phyloP scores from a whole-genome alignment of 1,140 invertebrate genomes.

The Trinorchestia longiramus region DNA sequence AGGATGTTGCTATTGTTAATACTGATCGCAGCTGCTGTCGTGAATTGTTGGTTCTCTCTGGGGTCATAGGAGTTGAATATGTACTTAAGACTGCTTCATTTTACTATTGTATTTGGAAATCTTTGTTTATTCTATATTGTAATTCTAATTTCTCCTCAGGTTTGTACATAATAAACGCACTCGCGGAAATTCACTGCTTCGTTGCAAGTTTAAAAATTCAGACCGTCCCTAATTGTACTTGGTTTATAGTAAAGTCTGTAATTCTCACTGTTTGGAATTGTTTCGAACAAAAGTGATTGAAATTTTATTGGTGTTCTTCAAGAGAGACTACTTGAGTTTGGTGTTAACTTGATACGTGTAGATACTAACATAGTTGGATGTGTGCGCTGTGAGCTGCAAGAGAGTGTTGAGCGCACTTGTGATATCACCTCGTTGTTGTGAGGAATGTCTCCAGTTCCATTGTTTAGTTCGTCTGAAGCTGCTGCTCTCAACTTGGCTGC shows the following conservation, averaged over 20 bases:
- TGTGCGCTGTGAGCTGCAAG: background rate
- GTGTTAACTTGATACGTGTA: background rate
- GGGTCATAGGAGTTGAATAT: too few relatives aligned
- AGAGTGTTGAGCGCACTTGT: background rate
- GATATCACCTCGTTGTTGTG: background rate
- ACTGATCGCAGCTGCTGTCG: background rate
- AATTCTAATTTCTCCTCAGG: background rate
- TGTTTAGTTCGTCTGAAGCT: slow-evolving; percentile 7
- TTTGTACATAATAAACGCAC: background rate
- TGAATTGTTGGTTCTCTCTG: background rate
- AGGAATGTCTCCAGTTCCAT: slow-evolving; percentile 20
- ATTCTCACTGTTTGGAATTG: background rate
- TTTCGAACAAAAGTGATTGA: background rate
- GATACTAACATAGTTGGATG: background rate
- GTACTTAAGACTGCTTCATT: too few relatives aligned
- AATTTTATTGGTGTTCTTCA: background rate
- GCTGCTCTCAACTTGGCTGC: background rate
- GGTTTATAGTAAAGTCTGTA: background rate
- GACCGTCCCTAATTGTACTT: background rate
- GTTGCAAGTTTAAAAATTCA: background rate
- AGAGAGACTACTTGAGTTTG: background rate
- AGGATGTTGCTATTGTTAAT: background rate
- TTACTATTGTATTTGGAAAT: background rate
- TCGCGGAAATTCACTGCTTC: background rate
- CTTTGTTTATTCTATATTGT: background rate